These are phyloP conservation scores for Aramus guarauna DNA, from an alignment of 2,113 vertebrate species.

Conservation along the genomic window DNA sequence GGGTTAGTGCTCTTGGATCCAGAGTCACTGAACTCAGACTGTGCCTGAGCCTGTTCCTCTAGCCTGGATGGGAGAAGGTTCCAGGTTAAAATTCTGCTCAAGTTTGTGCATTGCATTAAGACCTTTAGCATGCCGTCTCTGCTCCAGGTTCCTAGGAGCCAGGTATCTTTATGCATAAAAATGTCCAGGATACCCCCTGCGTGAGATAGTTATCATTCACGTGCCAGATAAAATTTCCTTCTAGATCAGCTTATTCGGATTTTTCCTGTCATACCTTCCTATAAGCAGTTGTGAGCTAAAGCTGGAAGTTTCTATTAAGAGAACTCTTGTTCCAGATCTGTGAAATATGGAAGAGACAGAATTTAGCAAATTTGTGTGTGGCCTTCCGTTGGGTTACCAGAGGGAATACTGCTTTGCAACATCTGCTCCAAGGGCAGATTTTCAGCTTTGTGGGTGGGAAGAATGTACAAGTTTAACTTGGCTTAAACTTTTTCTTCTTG, in stretches of 20 bases:
- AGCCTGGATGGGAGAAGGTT: neutral
- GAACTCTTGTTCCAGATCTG: neutral
- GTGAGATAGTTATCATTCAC: neutral
- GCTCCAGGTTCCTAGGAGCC: neutral
- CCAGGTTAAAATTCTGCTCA: neutral
- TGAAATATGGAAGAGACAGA: neutral
- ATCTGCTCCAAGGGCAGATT: neutral
- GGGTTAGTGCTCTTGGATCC: neutral
- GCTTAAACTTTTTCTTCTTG: neutral
- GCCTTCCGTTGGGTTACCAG: neutral
- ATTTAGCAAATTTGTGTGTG: neutral
- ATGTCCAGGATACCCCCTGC: neutral
- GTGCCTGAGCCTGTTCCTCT: neutral
- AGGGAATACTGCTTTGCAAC: neutral
- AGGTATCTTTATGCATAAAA: neutral
- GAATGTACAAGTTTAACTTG: neutral
- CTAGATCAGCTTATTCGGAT: neutral
- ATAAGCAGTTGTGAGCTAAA: neutral
- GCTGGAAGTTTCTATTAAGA: neutral
- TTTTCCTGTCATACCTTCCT: neutral
- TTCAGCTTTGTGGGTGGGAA: slow-evolving; percentile 24
- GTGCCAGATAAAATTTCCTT: neutral
- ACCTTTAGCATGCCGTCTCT: neutral
- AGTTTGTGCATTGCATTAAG: neutral
- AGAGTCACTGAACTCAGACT: neutral